Conservation (phyloP, 2,888 invertebrate genomes). For the Nomada lathburiana region DNA sequence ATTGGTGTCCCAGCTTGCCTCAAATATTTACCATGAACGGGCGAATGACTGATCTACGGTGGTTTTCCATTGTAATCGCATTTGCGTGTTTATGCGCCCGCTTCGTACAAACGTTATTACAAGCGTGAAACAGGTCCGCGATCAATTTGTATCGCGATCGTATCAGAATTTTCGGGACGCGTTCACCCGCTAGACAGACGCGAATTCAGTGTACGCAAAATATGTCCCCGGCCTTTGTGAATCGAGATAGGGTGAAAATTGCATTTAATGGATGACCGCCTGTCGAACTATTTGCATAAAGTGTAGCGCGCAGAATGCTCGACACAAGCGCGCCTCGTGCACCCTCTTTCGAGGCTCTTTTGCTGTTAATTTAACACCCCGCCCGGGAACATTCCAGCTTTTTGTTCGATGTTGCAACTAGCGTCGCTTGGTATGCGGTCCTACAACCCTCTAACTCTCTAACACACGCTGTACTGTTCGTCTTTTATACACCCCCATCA, state of each 20-base stretch:
- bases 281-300: conserved; percentile 72
- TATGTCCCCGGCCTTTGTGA: conserved; percentile 58
- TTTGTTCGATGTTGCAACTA: conserved; percentile 41
- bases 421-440: conserved; percentile 21
- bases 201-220: conserved; percentile 31
- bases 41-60: neutral
- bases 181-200: conserved; percentile 11
- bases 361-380: conserved; percentile 56
- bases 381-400: conserved; percentile 41
- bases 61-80: conserved; percentile 1
- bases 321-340: conserved; percentile 24
- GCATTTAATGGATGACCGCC: conserved; percentile 70
- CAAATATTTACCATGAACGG: neutral
- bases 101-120: conserved; percentile 47
- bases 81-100: conserved; percentile 31
- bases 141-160: conserved; percentile 37
- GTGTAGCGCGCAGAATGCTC: conserved; percentile 45
- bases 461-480: neutral
- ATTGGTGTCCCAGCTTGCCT: neutral
- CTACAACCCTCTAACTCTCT: neutral
- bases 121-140: conserved; percentile 44
- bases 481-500: neutral
- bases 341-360: conserved; percentile 34
- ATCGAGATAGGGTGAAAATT: conserved; percentile 62
- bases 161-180: conserved; percentile 55